These are phyloP conservation scores for Berghia stephanieae DNA, from an alignment of 1,140 invertebrate genomes.

Conservation along the genomic window DNA sequence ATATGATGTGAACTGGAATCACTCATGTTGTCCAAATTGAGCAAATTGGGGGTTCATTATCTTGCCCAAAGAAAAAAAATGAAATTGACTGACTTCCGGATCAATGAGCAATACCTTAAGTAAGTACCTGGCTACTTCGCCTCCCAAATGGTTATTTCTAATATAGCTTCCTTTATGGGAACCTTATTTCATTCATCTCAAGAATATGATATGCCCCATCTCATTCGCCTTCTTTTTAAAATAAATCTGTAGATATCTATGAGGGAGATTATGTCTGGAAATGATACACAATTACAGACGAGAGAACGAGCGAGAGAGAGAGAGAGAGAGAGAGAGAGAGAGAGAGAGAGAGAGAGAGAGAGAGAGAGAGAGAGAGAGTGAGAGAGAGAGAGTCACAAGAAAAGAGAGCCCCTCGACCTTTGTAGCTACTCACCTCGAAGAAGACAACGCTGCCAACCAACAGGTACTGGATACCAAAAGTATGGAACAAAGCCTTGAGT, in stretches of 20 bases:
- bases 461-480: conserved; percentile 64
- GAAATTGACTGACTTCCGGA: no score
- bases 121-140: no score
- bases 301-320: background rate
- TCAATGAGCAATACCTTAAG: no score
- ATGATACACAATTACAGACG: background rate
- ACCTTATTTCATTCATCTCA: no score
- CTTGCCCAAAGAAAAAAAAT: no score
- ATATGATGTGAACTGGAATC: no score
- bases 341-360: background rate
- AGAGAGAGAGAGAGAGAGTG: background rate
- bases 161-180: no score
- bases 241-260: background rate
- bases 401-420: background rate
- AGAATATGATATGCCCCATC: no score
- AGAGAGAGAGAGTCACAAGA: background rate
- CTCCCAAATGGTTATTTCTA: no score
- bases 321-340: background rate
- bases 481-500: conserved; percentile 52
- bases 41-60: no score
- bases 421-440: conserved; percentile 52
- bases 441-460: conserved; percentile 64
- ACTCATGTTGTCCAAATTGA: no score
- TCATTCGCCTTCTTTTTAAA: background rate
- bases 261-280: background rate